Evolutionary conservation across 2,888 invertebrate genomes (phyloP), one percentile per base, ranked within the genome.

Genomic region (Drosophila birchii): DNA sequence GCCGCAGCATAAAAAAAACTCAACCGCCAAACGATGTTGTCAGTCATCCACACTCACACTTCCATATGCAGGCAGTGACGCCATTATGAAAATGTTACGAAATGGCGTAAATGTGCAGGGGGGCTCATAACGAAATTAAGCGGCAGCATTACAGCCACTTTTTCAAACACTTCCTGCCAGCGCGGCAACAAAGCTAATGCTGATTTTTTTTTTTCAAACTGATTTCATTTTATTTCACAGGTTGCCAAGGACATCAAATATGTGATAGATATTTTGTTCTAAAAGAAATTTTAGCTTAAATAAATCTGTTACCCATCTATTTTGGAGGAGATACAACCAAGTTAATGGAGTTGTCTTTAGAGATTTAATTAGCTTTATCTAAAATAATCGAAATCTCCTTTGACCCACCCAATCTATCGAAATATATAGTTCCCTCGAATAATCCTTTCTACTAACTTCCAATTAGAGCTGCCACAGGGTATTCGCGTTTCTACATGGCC

Each of bases 11-110:
- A 81, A 88, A 79, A 44, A 20, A 83, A 81, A 74, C 64, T 47
- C 58, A 70, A 57, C 71, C 67, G 73, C 54, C 77, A 84, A 88
- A 79, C 87, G 87, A 89, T 74, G 83, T 70, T 89, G 89, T 89
- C 86, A 86, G 72, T 85, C 80, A 85, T 62, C 75, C 51, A 44
- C 43, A 58, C 34, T 36, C 36, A 18, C 44, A 43, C 47, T 53
- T 54, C 61, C 43, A 49, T 39, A 47, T 59, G 67, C 54, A 54
- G 49, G 58, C 51, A 55, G 61, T 69, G 66, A 58, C 39, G 63
- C 86, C 84, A 89, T 89, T 88, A 86, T 86, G 84, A 86, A 86
- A 86, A 89, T 89, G 79, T 79, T 86, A 75, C 84, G 87, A 88
- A 89, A 88, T 81, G 85, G 88, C 86, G 87, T 61, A 75, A 86